Evolutionary conservation across 2,113 vertebrate genomes (phyloP).

Genomic region (Limnothrissa miodon): DNA sequence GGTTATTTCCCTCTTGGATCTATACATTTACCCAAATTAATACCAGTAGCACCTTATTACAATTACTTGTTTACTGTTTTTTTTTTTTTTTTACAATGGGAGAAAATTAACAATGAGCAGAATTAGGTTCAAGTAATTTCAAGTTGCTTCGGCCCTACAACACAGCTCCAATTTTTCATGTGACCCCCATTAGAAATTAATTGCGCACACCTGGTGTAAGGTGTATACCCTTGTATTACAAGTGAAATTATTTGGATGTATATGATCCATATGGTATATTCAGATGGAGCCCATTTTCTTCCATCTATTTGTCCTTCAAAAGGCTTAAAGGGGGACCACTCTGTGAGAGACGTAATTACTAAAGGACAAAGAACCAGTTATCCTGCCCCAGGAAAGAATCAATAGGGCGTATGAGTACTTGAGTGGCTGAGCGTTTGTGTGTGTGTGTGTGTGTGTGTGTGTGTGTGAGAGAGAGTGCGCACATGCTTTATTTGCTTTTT

Average conservation of each 20-base stretch:
- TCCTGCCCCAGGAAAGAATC: constrained; percentile 1
- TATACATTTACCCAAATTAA: too few relatives aligned
- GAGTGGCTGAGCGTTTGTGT: not conserved
- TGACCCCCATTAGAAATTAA: too few relatives aligned
- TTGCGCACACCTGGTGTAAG: too few relatives aligned
- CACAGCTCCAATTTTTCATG: too few relatives aligned
- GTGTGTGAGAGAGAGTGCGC: not conserved
- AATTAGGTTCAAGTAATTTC: too few relatives aligned
- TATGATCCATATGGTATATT: not conserved
- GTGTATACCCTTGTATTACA: not conserved
- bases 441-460: constrained; percentile 18
- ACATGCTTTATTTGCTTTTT: constrained; percentile 12
- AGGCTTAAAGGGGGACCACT: not conserved
- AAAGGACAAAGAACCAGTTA: constrained; percentile 19
- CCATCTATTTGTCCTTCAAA: constrained; percentile 13
- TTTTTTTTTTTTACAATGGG: too few relatives aligned
- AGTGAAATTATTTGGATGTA: not conserved
- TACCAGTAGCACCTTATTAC: too few relatives aligned
- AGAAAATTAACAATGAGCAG: too few relatives aligned
- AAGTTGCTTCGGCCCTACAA: too few relatives aligned
- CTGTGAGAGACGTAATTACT: constrained; percentile 20
- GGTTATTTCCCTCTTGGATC: too few relatives aligned
- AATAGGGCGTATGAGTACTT: not conserved
- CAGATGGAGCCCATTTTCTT: not conserved
- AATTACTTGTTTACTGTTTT: too few relatives aligned